Evolutionary conservation across 2,797 vertebrate species (phyloP).

Genomic region (Acanthopagrus latus): DNA sequence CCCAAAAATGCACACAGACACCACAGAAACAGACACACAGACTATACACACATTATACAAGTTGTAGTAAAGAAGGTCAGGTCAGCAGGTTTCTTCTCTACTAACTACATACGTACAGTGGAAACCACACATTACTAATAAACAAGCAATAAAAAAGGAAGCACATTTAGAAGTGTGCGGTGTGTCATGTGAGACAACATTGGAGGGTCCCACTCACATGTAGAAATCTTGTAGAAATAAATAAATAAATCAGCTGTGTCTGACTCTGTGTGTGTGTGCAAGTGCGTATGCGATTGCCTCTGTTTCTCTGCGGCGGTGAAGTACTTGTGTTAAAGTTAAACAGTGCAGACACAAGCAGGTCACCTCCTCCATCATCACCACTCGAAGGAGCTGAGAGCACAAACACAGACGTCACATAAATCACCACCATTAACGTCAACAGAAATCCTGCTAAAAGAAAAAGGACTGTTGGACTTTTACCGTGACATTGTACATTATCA

Average conservation of each 20-base stretch:
- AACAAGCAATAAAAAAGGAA: not conserved
- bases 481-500: not conserved
- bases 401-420: slow-evolving; percentile 64
- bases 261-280: not conserved
- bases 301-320: slow-evolving; percentile 47
- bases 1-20: slow-evolving; percentile 22
- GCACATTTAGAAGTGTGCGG: not conserved
- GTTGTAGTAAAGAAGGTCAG: not conserved
- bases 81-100: not conserved
- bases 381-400: slow-evolving; percentile 33
- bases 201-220: not conserved
- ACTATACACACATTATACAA: not conserved
- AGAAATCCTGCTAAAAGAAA: slow-evolving; percentile 30
- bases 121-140: not conserved
- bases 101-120: not conserved
- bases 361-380: slow-evolving; percentile 65
- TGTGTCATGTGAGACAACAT: not conserved
- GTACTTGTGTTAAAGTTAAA: slow-evolving; percentile 71
- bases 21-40: slow-evolving; percentile 2
- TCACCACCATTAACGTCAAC: slow-evolving; percentile 54
- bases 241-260: slow-evolving; percentile 28
- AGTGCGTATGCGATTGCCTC: slow-evolving; percentile 11
- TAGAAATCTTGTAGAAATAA: slow-evolving; percentile 1
- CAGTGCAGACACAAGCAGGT: slow-evolving; percentile 63
- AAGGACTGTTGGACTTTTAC: not conserved